Base-by-base conservation (phyloP, 2,797 vertebrate species). In the Streptopelia turtur region DNA sequence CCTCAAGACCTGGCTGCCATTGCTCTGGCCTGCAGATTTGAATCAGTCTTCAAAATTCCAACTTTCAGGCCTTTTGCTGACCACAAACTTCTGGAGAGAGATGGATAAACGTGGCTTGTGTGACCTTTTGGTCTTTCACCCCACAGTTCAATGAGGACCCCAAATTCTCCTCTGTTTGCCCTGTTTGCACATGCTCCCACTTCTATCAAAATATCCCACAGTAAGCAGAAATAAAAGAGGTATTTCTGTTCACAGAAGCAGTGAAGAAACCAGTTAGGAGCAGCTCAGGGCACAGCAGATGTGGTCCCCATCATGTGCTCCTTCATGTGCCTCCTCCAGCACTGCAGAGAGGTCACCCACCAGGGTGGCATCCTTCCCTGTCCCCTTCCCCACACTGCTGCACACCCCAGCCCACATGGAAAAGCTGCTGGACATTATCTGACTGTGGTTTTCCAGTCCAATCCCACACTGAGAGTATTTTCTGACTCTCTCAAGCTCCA, bases 251-350 rank as follows among this genome's bases (percentile, higher is more conserved):
- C 50, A 75, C 30, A 71, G 35, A 6, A 88, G n/a, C 30, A 43
- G 43, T 11, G 16, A 79, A 50, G 28, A 15, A 56, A 59, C 22
- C 14, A 83, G 13, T 21, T 83, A 47, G 1, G 3, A 89, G 43
- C 14, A 80, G 53, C 11, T 76, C 45, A 25, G 39, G 31, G 33
- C 24, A 49, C 25, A 80, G 35, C 14, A 57, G n/a, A 56, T 3
- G 10, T 2, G 1, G 30, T 39, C 11, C 14, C 28, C 23, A 16
- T 15, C 30, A 50, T 8, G 27, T 1, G 3, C 30, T 65, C n/a
- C 45, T 56, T 81, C 35, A 43, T 4, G 5, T 21, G 28, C 25
- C 33, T 79, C 41, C 8, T 28, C 7, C 27, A 60, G 61, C 49
- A 50, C 60, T 15, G 28, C 74, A 77, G 50, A 9, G 30, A 63